Evolutionary conservation across 2,888 invertebrate species (phyloP), one percentile per base, ranked within the genome.

Genomic region (Incurvaria masculella): DNA sequence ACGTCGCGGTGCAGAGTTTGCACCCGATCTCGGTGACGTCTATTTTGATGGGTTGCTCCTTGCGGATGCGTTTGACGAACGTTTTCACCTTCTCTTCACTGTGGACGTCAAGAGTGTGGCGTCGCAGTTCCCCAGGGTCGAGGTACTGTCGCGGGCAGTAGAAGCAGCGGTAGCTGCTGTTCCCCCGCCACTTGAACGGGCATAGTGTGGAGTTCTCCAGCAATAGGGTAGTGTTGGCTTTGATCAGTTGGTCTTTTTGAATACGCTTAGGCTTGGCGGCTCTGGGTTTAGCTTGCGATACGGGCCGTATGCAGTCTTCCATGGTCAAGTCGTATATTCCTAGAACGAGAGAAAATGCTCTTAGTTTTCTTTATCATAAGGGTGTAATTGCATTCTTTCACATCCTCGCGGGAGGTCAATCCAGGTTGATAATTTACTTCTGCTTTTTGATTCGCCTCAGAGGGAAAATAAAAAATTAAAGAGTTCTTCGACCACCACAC

Each of bases 1-100:
- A 75, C 0, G 60, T 61, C 0, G 73, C 73, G 0, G 58, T 21
- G 42, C 76, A 78, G 0, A 75, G 27, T 14, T 75, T 51, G 51
- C 76, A 78, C 48, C 76, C 75, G 17, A 78, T 70, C 42, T 67
- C 53, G 0, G 69, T 68, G 1, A 78, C 41, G 38, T 76, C 76
- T 11, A 76, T 52, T 57, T 78, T 78, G 0, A 74, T 59, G 68
- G 73, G 72, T 33, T 33, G 33, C 14, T 33, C 33, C 14, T 33
- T 33, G 8, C 33, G 33, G 11, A 33, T 14, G 14, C 33, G 33
- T 14, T 33, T 33, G 55, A 78, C 33, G 14, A 33, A 33, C 8
- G 33, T 33, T 14, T 33, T 33, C 14, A 33, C 14, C 3, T 33
- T 33, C 33, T 33, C 33, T 14, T 33, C 14, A n/a, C 14, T 33